Conservation (phyloP, 2,888 invertebrate genomes). For the Melolontha melolontha region DNA sequence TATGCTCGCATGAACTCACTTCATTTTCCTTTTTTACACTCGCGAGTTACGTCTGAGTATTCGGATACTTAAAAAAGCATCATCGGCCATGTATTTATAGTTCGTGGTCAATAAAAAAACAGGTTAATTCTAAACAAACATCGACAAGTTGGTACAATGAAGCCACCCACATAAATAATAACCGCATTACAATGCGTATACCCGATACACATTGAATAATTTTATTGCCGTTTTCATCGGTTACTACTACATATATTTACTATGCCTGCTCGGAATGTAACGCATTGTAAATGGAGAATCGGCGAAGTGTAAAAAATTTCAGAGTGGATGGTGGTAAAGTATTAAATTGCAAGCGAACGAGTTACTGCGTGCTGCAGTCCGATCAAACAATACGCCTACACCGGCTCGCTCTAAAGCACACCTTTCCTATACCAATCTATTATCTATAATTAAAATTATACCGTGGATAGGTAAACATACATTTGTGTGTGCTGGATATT, state of each 20-base stretch:
- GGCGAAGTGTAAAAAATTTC: slow-evolving; percentile 18
- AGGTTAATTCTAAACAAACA: slow-evolving; percentile 24
- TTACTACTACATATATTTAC: neutral
- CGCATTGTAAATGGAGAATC: slow-evolving; percentile 29
- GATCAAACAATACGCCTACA: slow-evolving; percentile 37
- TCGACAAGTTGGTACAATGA: slow-evolving; percentile 20
- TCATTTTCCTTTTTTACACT: too few species aligned
- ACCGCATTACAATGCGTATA: slow-evolving; percentile 13
- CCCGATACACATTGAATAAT: slow-evolving; percentile 10
- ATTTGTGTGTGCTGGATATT: slow-evolving; percentile 26
- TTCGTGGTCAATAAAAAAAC: slow-evolving; percentile 10
- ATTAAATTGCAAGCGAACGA: slow-evolving; percentile 34
- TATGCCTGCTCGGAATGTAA: slow-evolving; percentile 12
- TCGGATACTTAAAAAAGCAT: neutral
- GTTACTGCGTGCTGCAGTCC: slow-evolving; percentile 26
- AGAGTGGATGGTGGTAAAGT: slow-evolving; percentile 30
- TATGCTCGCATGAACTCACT: too few species aligned
- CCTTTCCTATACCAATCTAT: slow-evolving; percentile 35
- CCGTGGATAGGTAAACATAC: slow-evolving; percentile 34
- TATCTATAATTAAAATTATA: slow-evolving; percentile 39
- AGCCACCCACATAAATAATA: slow-evolving; percentile 31
- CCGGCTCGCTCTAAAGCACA: slow-evolving; percentile 26
- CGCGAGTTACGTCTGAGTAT: too few species aligned
- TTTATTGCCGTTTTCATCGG: slow-evolving; percentile 21
- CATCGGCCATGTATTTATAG: slow-evolving; percentile 1